Evolutionary conservation across 2,888 invertebrate species (phyloP).

Genomic region (Nasonovia ribisnigri): DNA sequence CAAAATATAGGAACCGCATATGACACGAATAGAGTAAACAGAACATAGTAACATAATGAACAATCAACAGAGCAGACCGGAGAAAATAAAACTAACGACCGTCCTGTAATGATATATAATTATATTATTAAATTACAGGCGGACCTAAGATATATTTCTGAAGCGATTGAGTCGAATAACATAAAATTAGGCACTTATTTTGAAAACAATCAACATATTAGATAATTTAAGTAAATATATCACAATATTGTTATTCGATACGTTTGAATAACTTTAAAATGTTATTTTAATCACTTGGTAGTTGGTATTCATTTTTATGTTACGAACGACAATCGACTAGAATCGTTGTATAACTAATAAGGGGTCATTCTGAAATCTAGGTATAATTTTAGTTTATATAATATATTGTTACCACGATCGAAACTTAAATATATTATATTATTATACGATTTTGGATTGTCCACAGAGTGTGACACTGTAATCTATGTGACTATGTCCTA

Average conservation of each 20-base stretch:
- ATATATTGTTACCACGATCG: neutral
- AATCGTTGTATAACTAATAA: neutral
- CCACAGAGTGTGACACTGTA: no score
- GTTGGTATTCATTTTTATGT: neutral
- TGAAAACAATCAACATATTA: neutral
- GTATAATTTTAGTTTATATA: neutral
- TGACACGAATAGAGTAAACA: neutral
- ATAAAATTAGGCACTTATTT: neutral
- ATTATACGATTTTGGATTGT: neutral
- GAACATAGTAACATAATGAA: neutral
- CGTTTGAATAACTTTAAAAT: neutral
- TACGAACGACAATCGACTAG: neutral
- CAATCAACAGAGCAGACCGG: neutral
- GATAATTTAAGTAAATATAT: neutral
- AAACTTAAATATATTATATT: neutral
- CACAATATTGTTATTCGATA: neutral
- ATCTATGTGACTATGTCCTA: no score
- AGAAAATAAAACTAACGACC: neutral
- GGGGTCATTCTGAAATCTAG: neutral
- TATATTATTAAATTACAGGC: neutral
- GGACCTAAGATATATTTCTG: neutral
- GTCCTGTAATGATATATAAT: neutral
- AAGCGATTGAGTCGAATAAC: neutral
- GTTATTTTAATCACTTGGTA: neutral
- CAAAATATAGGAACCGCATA: neutral